Base-by-base conservation (phyloP, 2,113 vertebrate species). In the Cromileptes altivelis region DNA sequence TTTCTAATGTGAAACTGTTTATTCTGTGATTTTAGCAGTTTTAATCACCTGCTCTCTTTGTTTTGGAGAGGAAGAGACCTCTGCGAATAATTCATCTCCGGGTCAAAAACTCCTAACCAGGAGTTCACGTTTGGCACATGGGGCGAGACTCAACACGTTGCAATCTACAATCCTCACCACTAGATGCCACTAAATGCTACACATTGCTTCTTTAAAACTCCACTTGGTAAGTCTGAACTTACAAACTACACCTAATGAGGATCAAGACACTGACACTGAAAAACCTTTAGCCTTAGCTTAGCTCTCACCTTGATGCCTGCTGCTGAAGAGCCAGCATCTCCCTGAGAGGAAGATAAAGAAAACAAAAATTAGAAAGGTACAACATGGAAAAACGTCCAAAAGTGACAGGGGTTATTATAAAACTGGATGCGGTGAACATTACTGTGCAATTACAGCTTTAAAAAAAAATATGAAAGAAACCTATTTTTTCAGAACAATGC, bases 311-410 rank as follows among this genome's bases (percentile, higher is more conserved):
- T 99, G 89, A 99, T 99, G 89, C 98, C 98, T 68, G 97, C 98
- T n/a, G 98, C 98, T 84, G 98, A 98, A 1, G 98, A 99, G 70
- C 98, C 98, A 4, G 98, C 95, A 73, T 98, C 97, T 85, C 98
- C 98, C 98, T 99, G 8, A 42, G 27, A 58, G 33, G 63, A 33
- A 62, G 81, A 81, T 1, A 15, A 30, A 63, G 61, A 56, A 70
- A 15, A 69, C 0, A 57, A 25, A 67, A 85, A 17, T 53, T 2
- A 49, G 15, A 82, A 4, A 63, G 23, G n/a, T 11, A 52, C 18
- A 61, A 63, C 17, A 45, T 9, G 1, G 15, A 71, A 85, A 27
- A 58, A 5, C 1, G 7, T 47, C 47, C 6, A 76, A 49, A 33
- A 64, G 52, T 70, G 15, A 70, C 14, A 64, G 12, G 37, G 56